These are phyloP conservation scores for Fregata magnificens DNA, from an alignment of 2,113 vertebrate genomes.

Conservation along the genomic window DNA sequence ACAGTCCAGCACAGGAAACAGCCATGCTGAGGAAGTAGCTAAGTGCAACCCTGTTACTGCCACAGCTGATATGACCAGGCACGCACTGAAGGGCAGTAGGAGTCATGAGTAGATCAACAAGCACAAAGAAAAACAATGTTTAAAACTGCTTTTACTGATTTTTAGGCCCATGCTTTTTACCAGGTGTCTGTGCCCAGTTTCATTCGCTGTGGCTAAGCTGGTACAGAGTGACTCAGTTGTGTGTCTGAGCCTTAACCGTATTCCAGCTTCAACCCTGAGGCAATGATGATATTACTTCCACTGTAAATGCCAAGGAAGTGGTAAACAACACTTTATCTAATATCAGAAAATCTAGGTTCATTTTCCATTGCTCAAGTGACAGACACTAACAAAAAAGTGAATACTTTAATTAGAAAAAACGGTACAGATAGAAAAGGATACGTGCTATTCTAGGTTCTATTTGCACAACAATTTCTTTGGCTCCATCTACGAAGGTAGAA, in stretches of 20 bases:
- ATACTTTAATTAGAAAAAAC: neutral
- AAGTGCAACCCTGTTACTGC: neutral
- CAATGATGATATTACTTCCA: neutral
- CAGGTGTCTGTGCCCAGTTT: neutral
- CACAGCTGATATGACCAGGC: neutral
- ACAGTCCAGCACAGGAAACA: neutral
- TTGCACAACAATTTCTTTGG: conserved; percentile 9
- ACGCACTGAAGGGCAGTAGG: neutral
- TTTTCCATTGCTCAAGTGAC: neutral
- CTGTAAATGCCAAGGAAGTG: neutral
- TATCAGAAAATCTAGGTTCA: neutral
- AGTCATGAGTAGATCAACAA: neutral
- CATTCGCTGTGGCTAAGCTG: neutral
- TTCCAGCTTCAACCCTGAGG: neutral
- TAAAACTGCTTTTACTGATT: neutral
- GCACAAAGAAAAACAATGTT: neutral
- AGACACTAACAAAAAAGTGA: neutral
- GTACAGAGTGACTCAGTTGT: neutral
- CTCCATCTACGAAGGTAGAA: neutral
- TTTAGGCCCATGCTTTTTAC: neutral
- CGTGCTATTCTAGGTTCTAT: neutral
- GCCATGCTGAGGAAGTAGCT: neutral
- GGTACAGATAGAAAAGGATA: neutral
- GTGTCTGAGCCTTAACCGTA: neutral
- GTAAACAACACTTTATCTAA: neutral